Conservation (phyloP, 2,888 invertebrate species). For the Tyria jacobaeae region DNA sequence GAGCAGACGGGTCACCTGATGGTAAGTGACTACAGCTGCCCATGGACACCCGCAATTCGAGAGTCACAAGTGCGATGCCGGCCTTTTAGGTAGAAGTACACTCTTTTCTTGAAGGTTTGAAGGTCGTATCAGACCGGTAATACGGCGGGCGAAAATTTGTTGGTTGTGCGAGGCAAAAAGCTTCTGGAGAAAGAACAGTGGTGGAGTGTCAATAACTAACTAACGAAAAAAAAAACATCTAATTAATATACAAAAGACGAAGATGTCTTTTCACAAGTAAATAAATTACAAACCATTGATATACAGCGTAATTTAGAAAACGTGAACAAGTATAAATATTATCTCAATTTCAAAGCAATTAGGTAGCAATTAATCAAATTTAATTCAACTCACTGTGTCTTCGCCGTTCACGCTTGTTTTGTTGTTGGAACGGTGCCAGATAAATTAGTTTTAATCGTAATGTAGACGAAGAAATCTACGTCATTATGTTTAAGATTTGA, state of each 20-base stretch:
- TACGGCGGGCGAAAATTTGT: too few species aligned
- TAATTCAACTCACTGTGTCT: slow-evolving; percentile 36
- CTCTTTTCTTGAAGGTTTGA: too few species aligned
- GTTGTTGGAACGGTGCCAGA: slow-evolving; percentile 51
- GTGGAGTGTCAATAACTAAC: too few species aligned
- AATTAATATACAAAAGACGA: background rate
- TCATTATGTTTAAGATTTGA: slow-evolving; percentile 12
- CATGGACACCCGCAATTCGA: too few species aligned
- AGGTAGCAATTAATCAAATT: slow-evolving; percentile 45
- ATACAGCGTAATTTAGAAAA: slow-evolving; percentile 3
- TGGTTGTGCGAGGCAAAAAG: too few species aligned
- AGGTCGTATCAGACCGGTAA: too few species aligned
- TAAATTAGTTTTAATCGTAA: slow-evolving; percentile 34
- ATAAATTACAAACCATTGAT: slow-evolving; percentile 8
- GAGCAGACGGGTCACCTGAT: too few species aligned
- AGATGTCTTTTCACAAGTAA: background rate
- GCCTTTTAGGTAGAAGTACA: too few species aligned
- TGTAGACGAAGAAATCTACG: slow-evolving; percentile 20
- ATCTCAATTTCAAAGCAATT: slow-evolving; percentile 37
- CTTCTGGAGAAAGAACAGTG: too few species aligned
- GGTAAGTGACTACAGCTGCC: too few species aligned
- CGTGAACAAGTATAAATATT: slow-evolving; percentile 14
- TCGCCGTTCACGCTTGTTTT: slow-evolving; percentile 22
- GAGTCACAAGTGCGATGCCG: too few species aligned
- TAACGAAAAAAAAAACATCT: background rate